Evolutionary conservation across 1,140 invertebrate species (phyloP).

Genomic region (Drosophila melanica): DNA sequence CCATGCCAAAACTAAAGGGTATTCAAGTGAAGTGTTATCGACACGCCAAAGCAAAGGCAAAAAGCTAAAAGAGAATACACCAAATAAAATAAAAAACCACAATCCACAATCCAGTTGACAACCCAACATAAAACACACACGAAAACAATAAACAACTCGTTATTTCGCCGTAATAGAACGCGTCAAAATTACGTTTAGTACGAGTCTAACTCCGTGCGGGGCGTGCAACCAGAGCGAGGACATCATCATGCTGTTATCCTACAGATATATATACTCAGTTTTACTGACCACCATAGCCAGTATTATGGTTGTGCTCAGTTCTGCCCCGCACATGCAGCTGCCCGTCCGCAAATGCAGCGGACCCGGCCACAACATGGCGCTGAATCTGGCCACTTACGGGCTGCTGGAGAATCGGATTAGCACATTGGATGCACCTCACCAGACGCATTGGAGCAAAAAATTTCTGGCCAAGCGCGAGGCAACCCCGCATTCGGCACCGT

Average conservation of each 20-base stretch:
- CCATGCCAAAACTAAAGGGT: slow-evolving; percentile 66
- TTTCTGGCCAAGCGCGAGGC: slow-evolving; percentile 80
- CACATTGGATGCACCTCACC: slow-evolving; percentile 60
- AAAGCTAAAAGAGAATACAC: slow-evolving; percentile 47
- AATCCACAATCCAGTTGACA: slow-evolving; percentile 10
- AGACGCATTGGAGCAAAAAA: slow-evolving; percentile 72
- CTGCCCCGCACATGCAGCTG: slow-evolving; percentile 57
- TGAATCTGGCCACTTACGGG: slow-evolving; percentile 59
- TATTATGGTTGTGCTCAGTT: slow-evolving; percentile 75
- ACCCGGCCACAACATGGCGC: slow-evolving; percentile 52
- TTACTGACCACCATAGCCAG: slow-evolving; percentile 69
- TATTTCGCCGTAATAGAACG: slow-evolving; percentile 11
- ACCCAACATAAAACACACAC: slow-evolving; percentile 13
- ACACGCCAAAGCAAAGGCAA: slow-evolving; percentile 56
- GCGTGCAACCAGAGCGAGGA: slow-evolving; percentile 75
- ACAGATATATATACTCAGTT: slow-evolving; percentile 68
- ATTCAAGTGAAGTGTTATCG: slow-evolving; percentile 76
- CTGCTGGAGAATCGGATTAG: slow-evolving; percentile 74
- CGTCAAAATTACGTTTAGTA: slow-evolving; percentile 69
- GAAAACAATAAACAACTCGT: not conserved
- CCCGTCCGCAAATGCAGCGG: slow-evolving; percentile 64
- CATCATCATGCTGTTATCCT: slow-evolving; percentile 73
- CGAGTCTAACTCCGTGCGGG: slow-evolving; percentile 58
- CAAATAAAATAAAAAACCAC: not conserved
- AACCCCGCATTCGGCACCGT: slow-evolving; percentile 76